phyloP scores from a whole-genome alignment of 1,140 invertebrate genomes.

The Lanistes nyassanus region DNA sequence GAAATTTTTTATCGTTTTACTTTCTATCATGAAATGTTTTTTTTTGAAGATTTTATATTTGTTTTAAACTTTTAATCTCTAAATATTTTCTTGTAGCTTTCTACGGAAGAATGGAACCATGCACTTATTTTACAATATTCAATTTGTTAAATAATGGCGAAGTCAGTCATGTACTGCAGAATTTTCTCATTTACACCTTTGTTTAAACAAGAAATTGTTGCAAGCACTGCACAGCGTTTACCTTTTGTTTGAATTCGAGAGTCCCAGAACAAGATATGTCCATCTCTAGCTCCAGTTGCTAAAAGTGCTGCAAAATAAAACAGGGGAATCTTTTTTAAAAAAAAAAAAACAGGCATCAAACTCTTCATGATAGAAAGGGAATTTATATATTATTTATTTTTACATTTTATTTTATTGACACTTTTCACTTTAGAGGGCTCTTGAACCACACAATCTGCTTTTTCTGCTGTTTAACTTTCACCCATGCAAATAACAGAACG shows the following conservation, averaged over 20 bases:
- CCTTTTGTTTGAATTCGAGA: slow-evolving; percentile 67
- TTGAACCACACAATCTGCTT: background rate
- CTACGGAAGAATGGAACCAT: background rate
- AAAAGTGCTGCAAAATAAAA: slow-evolving; percentile 74
- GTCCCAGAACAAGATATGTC: slow-evolving; percentile 87
- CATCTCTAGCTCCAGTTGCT: slow-evolving; percentile 86
- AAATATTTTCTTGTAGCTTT: background rate
- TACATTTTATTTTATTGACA: background rate
- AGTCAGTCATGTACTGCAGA: background rate
- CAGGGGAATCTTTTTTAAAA: background rate
- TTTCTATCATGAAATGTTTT: background rate
- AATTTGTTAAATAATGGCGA: background rate
- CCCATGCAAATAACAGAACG: slow-evolving; percentile 7
- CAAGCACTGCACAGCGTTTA: slow-evolving; percentile 26
- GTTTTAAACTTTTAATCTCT: background rate
- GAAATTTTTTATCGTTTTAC: background rate
- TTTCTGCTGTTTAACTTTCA: background rate
- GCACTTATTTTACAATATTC: background rate
- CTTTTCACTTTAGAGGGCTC: background rate
- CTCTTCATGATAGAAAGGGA: background rate
- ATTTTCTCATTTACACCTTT: background rate
- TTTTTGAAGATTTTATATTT: background rate
- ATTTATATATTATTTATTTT: background rate
- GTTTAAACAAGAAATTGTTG: background rate
- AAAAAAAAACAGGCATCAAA: background rate